These are phyloP conservation scores for Sturnira hondurensis DNA, from an alignment of 2,113 vertebrate genomes.

Conservation along the genomic window DNA sequence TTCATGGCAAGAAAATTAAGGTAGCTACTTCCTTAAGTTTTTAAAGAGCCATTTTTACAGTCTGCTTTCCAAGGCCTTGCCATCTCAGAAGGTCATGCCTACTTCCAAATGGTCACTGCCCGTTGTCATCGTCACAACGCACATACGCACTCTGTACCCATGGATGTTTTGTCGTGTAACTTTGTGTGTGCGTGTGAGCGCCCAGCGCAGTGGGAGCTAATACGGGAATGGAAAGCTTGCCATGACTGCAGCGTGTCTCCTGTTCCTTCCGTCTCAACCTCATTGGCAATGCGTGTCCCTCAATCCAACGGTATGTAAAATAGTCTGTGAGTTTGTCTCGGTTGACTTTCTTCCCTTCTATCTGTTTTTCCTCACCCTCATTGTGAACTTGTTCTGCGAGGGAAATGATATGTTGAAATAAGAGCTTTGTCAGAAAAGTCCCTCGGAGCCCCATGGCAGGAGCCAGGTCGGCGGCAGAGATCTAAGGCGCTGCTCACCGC, in stretches of 20 bases:
- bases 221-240: neutral
- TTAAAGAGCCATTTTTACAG: neutral
- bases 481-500: neutral
- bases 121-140: neutral
- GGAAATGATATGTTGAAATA: neutral
- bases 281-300: neutral
- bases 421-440: neutral
- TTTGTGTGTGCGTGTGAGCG: neutral
- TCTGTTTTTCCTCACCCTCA: neutral
- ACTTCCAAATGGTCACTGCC: neutral
- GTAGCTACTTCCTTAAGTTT: neutral
- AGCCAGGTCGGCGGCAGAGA: neutral
- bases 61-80: neutral
- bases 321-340: neutral
- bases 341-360: neutral
- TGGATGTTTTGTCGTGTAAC: neutral
- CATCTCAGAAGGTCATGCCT: neutral
- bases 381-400: neutral
- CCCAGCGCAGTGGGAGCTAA: neutral
- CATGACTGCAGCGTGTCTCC: neutral
- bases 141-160: neutral
- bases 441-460: neutral
- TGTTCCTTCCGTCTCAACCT: neutral
- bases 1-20: neutral
- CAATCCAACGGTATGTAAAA: neutral